Percentiles rank a stretch among this genome's conserved stretches.
These are phyloP conservation scores for Crocuta crocuta DNA, from an alignment of 2,113 vertebrate genomes.

Conservation along the genomic window DNA sequence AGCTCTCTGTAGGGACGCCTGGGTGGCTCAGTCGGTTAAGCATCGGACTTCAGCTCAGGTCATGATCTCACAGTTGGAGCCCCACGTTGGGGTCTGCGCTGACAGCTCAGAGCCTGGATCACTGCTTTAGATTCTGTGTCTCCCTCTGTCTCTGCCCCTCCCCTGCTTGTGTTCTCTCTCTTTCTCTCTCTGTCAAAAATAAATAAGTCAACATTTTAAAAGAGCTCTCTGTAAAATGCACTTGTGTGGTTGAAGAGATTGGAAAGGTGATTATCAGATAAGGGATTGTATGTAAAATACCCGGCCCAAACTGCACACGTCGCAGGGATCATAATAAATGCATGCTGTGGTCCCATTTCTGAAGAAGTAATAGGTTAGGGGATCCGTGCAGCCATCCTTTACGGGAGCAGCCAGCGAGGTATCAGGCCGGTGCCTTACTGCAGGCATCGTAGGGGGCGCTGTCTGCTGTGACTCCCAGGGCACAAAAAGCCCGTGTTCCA, in stretches of 20 bases:
- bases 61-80: no score
- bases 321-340: not conserved
- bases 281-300: no score
- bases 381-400: no score
- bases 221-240: not conserved
- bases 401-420: not conserved
- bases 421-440: not conserved
- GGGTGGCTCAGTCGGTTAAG: no score
- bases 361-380: not conserved
- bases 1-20: not conserved
- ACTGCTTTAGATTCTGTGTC: no score
- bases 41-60: no score
- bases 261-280: not conserved
- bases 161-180: no score
- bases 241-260: not conserved
- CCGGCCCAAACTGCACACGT: rapidly evolving
- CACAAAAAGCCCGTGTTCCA: not conserved
- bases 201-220: not conserved
- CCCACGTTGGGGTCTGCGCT: no score
- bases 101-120: no score
- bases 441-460: not conserved
- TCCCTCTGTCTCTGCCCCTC: no score
- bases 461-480: not conserved
- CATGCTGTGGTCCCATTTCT: not conserved
- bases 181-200: no score